Evolutionary conservation across 2,888 invertebrate genomes (phyloP).

Genomic region (Saturnia pavonia): DNA sequence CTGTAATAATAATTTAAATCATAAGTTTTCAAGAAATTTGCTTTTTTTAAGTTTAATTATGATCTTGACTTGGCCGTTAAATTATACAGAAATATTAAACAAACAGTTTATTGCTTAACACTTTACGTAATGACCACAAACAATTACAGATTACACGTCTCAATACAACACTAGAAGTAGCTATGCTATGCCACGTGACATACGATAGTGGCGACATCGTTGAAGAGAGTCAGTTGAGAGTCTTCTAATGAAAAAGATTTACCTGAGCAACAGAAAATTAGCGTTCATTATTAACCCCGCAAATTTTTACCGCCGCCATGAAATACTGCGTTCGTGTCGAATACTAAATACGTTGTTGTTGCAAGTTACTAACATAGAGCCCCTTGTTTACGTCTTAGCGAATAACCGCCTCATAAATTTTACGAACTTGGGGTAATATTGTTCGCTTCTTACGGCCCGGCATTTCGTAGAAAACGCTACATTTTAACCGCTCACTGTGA

Average conservation of each 20-base stretch:
- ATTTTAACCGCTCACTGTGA: conserved; percentile 51
- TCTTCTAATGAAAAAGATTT: neutral
- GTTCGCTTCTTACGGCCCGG: conserved; percentile 65
- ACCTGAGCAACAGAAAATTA: conserved; percentile 7
- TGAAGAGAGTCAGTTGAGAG: too few relatives aligned
- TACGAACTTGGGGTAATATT: conserved; percentile 67
- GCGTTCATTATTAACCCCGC: conserved; percentile 9
- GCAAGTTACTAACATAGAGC: conserved; percentile 30
- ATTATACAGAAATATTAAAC: too few relatives aligned
- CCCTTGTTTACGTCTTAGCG: conserved; percentile 60
- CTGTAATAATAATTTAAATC: too few relatives aligned
- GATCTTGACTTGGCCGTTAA: too few relatives aligned
- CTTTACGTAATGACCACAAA: too few relatives aligned
- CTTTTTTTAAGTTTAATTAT: too few relatives aligned
- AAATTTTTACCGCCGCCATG: conserved; percentile 18
- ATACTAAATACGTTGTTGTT: conserved; percentile 31
- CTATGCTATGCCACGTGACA: too few relatives aligned
- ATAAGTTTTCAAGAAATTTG: too few relatives aligned
- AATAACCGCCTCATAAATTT: conserved; percentile 74
- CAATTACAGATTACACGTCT: too few relatives aligned
- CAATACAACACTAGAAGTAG: too few relatives aligned
- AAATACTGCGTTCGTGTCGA: conserved; percentile 34
- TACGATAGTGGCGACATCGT: too few relatives aligned
- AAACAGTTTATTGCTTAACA: too few relatives aligned
- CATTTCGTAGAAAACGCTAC: conserved; percentile 52